Evolutionary conservation across 2,113 vertebrate species (phyloP).

Genomic region (Gymnorhina tibicen): DNA sequence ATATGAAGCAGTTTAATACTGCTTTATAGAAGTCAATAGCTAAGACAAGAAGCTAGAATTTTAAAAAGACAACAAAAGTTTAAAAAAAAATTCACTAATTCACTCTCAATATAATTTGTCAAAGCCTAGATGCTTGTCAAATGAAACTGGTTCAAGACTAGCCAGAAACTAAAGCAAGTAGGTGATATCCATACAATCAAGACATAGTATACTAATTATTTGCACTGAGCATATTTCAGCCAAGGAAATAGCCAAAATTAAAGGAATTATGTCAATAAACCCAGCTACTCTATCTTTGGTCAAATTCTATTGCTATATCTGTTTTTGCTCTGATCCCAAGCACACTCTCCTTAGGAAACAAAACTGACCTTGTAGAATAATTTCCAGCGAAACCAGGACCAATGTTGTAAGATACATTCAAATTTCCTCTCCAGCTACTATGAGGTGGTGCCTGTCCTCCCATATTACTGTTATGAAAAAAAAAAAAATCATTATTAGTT

Average conservation of each 20-base stretch:
- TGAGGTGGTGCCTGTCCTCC: constrained; percentile 79
- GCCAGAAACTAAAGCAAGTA: neutral
- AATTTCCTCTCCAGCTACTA: constrained; percentile 85
- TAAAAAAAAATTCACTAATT: neutral
- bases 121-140: neutral
- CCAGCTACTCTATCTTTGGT: neutral
- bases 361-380: constrained; percentile 77
- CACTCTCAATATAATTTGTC: neutral
- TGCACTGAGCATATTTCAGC: neutral
- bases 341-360: neutral
- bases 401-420: constrained; percentile 85
- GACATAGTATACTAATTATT: neutral
- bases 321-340: neutral
- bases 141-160: neutral
- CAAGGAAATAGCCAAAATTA: neutral
- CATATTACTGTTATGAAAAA: constrained; percentile 81
- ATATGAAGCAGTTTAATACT: neutral
- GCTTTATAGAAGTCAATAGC: neutral
- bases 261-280: neutral
- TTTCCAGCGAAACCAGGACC: constrained; percentile 84
- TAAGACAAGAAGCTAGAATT: neutral
- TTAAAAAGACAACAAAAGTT: neutral
- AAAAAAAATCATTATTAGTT: neutral
- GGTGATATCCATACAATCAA: neutral
- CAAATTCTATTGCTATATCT: neutral